A percentile compares a stretch with the other conserved stretches of the same genome.
These are phyloP conservation scores for Latrodectus elegans DNA, from an alignment of 2,888 invertebrate species.

Conservation along the genomic window DNA sequence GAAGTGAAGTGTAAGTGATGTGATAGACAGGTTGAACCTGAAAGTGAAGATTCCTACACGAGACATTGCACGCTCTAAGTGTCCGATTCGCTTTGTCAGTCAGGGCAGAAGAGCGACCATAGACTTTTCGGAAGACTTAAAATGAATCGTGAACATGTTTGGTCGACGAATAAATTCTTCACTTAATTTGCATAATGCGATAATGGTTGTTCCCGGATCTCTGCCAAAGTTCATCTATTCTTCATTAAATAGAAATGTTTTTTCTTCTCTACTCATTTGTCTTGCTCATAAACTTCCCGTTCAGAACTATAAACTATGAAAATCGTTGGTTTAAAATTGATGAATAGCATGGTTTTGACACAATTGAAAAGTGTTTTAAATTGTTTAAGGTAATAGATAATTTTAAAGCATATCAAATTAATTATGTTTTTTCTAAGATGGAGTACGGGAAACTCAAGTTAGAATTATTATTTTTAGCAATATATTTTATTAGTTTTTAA, in stretches of 20 bases:
- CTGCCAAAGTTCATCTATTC: slow-evolving; percentile 32
- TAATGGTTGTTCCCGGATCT: slow-evolving; percentile 46
- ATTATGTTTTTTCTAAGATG: too few relatives aligned
- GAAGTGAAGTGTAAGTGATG: background rate
- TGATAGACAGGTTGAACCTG: background rate
- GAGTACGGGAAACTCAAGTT: too few relatives aligned
- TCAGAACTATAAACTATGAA: too few relatives aligned
- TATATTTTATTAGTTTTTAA: too few relatives aligned
- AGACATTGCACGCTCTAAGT: slow-evolving; percentile 22
- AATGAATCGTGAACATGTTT: slow-evolving; percentile 4
- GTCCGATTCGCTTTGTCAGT: slow-evolving; percentile 19
- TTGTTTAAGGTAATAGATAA: too few relatives aligned
- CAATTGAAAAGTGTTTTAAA: too few relatives aligned
- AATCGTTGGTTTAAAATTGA: too few relatives aligned
- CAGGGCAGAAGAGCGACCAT: slow-evolving; percentile 37
- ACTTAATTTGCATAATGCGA: slow-evolving; percentile 56
- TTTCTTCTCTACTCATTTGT: background rate
- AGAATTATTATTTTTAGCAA: too few relatives aligned
- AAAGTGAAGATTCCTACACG: slow-evolving; percentile 9
- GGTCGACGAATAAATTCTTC: slow-evolving; percentile 20
- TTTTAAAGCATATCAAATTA: too few relatives aligned
- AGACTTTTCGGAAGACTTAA: slow-evolving; percentile 6
- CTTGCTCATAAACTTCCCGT: slow-evolving; percentile 3
- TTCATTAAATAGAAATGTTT: background rate
- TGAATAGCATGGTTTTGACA: too few relatives aligned